These are phyloP conservation scores for Sebastes hubbsi DNA, from an alignment of 2,797 vertebrate genomes.

Conservation along the genomic window DNA sequence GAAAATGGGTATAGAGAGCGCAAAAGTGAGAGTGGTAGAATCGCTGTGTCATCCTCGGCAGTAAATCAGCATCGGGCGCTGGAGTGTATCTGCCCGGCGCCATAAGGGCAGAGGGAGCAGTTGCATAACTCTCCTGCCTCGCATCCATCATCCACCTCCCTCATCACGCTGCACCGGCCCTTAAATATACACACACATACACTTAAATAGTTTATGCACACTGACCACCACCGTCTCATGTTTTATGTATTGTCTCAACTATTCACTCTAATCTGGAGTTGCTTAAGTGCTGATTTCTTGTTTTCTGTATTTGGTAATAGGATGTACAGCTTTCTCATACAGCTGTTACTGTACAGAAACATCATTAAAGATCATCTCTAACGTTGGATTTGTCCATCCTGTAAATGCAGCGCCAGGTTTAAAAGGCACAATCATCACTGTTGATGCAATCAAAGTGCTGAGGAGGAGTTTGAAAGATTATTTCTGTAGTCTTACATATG, in stretches of 20 bases:
- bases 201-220: constrained; percentile 17
- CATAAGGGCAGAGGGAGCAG: constrained; percentile 74
- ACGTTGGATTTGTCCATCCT: too few relatives aligned
- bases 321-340: background rate
- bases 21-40: constrained; percentile 71
- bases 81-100: constrained; percentile 71
- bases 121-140: constrained; percentile 78
- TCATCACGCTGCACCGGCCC: constrained; percentile 31
- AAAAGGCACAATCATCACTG: too few relatives aligned
- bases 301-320: background rate
- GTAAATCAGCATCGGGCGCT: constrained; percentile 78
- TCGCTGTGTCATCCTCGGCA: constrained; percentile 84
- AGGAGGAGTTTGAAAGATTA: too few relatives aligned
- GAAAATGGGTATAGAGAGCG: constrained; percentile 64
- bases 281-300: background rate
- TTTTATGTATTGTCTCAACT: constrained; percentile 23
- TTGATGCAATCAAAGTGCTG: too few relatives aligned
- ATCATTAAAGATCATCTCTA: too few relatives aligned
- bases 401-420: too few relatives aligned
- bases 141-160: constrained; percentile 67
- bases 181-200: constrained; percentile 22
- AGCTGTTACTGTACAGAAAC: background rate
- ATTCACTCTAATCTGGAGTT: constrained; percentile 10
- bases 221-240: constrained; percentile 22
- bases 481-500: too few relatives aligned